Conservation (phyloP, 2,113 vertebrate genomes). For the Galeopterus variegatus region DNA sequence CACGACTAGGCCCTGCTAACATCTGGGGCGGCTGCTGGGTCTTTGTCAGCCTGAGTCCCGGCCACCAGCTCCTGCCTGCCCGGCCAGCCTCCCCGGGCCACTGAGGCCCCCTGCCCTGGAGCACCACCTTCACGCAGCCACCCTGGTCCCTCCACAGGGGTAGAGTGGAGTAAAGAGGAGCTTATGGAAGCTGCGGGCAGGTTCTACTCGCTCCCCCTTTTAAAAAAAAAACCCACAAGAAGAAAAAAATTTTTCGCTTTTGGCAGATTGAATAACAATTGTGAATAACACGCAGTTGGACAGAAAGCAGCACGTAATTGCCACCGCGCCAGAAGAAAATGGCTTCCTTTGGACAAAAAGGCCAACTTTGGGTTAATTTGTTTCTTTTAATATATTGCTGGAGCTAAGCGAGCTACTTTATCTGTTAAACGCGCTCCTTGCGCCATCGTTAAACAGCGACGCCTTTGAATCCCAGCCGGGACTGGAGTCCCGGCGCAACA, state of each 20-base stretch:
- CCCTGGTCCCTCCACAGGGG: constrained; percentile 60
- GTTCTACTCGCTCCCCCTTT: constrained; percentile 77
- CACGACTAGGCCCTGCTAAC: constrained; percentile 43
- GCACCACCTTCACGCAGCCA: neutral
- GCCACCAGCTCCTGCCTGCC: neutral
- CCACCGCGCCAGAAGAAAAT: constrained; percentile 87
- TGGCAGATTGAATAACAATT: constrained; percentile 90
- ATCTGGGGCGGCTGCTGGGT: constrained; percentile 44
- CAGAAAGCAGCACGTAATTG: constrained; percentile 88
- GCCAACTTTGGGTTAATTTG: constrained; percentile 91
- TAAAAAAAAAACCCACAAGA: constrained; percentile 72
- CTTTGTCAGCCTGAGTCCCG: constrained; percentile 71
- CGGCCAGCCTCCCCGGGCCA: neutral
- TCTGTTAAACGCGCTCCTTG: constrained; percentile 87
- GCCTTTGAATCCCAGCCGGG: constrained; percentile 90
- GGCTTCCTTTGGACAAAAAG: constrained; percentile 91
- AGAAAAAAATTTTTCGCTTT: constrained; percentile 85
- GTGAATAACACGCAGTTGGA: constrained; percentile 88
- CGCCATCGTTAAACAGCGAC: constrained; percentile 88
- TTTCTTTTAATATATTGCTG: constrained; percentile 91
- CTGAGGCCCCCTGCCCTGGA: neutral
- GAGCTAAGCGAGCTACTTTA: constrained; percentile 88
- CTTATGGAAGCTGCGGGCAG: constrained; percentile 68
- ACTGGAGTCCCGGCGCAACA: constrained; percentile 89
- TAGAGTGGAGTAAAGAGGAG: constrained; percentile 69